Evolutionary conservation across 2,113 vertebrate genomes (phyloP).

Genomic region (Phalacrocorax carbo): DNA sequence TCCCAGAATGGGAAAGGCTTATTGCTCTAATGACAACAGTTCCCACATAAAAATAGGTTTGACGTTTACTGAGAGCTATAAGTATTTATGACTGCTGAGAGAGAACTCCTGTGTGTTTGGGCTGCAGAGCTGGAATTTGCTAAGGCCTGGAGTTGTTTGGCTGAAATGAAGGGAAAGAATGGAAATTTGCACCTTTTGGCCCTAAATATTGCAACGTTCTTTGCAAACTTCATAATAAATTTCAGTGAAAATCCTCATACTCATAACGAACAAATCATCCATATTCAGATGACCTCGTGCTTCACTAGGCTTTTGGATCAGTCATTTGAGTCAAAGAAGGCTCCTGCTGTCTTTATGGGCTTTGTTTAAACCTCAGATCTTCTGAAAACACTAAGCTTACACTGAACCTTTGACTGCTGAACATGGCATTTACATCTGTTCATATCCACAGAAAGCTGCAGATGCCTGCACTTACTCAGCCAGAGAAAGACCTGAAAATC

Average conservation of each 20-base stretch:
- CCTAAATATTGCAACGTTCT: neutral
- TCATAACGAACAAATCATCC: neutral
- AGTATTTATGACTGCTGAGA: neutral
- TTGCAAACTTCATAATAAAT: neutral
- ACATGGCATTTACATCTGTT: neutral
- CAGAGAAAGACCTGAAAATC: conserved; percentile 60
- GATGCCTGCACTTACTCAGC: neutral
- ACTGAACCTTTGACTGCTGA: conserved; percentile 2
- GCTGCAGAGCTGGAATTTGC: neutral
- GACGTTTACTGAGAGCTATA: neutral
- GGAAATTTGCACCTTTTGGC: neutral
- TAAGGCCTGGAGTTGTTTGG: neutral
- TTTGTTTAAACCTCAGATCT: neutral
- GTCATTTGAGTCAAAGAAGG: neutral
- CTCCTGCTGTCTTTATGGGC: neutral
- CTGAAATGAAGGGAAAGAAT: neutral
- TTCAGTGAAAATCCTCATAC: neutral
- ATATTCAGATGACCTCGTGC: neutral
- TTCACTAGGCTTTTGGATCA: neutral
- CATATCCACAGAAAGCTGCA: conserved; percentile 3
- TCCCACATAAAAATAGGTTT: neutral
- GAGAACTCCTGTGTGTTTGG: neutral
- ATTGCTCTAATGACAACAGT: neutral
- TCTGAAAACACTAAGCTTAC: neutral
- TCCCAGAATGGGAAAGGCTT: neutral